Conservation (phyloP, 2,888 invertebrate genomes). For the Isotomurus palustris region DNA sequence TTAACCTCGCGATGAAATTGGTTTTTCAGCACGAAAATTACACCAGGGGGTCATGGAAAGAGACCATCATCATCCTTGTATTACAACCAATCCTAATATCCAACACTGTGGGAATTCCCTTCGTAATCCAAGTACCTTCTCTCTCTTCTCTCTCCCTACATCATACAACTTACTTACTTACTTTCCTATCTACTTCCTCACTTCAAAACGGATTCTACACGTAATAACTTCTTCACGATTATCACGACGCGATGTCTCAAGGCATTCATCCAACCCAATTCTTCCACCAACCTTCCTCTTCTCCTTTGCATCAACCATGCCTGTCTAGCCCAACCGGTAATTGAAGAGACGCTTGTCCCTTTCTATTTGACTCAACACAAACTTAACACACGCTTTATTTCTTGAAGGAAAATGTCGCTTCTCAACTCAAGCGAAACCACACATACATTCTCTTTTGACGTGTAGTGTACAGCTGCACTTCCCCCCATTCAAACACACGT, state of each 20-base stretch:
- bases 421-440: not conserved
- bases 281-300: not conserved
- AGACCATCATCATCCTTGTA: no score
- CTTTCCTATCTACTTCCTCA: not conserved
- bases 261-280: no score
- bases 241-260: no score
- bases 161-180: not conserved
- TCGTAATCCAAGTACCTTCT: slow-evolving; percentile 2
- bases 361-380: slow-evolving; percentile 28
- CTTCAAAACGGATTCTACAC: no score
- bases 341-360: slow-evolving; percentile 36
- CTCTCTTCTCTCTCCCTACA: not conserved
- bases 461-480: no score
- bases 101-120: slow-evolving; percentile 8
- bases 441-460: no score
- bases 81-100: no score
- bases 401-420: not conserved
- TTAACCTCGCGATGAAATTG: slow-evolving; percentile 42
- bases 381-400: no score
- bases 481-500: no score
- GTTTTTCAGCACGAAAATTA: slow-evolving; percentile 40
- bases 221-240: no score
- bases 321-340: slow-evolving; percentile 5
- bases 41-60: slow-evolving; percentile 38
- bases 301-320: not conserved